Conservation (phyloP, 2,797 vertebrate genomes). For the Sebastiscus tertius region DNA sequence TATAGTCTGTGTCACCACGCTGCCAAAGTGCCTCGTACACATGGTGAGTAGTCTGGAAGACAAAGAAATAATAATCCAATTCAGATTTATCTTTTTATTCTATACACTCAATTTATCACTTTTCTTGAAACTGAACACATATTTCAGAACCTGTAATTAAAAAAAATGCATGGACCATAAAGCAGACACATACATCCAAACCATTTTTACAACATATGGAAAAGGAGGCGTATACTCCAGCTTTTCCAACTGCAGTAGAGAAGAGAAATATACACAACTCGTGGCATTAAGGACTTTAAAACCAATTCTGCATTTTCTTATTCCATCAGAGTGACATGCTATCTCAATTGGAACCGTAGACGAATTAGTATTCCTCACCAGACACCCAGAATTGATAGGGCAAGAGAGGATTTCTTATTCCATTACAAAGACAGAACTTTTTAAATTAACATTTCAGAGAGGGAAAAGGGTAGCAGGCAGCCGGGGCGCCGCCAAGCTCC, state of each 20-base stretch:
- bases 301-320: constrained; percentile 73
- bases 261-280: constrained; percentile 69
- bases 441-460: constrained; percentile 99
- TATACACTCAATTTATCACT: background rate
- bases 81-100: background rate
- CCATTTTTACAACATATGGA: constrained; percentile 17
- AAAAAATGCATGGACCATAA: background rate
- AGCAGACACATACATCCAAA: constrained; percentile 2
- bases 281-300: constrained; percentile 83
- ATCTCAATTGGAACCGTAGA: constrained; percentile 71
- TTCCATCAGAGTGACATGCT: constrained; percentile 78
- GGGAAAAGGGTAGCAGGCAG: constrained; percentile 99
- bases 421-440: constrained; percentile 99
- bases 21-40: constrained; percentile 98
- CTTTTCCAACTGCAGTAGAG: constrained; percentile 43
- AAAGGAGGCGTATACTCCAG: background rate
- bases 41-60: constrained; percentile 93
- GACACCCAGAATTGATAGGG: constrained; percentile 95
- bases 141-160: constrained; percentile 4
- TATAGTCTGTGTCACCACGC: constrained; percentile 97
- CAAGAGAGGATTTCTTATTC: constrained; percentile 99
- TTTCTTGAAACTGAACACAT: background rate
- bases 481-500: constrained; percentile 91
- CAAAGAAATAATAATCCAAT: constrained; percentile 20
- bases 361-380: constrained; percentile 99